These are phyloP conservation scores for Hemicrepidius hirtus DNA, from an alignment of 2,888 invertebrate genomes.

Conservation along the genomic window DNA sequence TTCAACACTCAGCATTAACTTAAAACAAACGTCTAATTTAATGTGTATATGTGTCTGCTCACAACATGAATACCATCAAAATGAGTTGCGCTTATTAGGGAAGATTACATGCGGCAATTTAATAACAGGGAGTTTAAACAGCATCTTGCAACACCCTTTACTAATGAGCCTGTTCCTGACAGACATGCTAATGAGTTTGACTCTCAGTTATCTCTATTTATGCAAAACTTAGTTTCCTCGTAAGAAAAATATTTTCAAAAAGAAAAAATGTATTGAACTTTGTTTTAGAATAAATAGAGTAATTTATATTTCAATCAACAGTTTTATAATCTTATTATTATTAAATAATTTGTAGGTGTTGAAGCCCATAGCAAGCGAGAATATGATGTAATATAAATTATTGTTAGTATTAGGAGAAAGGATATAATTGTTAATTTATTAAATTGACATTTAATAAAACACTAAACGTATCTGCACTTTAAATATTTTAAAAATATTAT, in stretches of 20 bases:
- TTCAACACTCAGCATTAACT: slow-evolving; percentile 21
- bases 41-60: slow-evolving; percentile 49
- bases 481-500: too few species aligned
- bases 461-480: too few species aligned
- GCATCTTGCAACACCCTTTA: slow-evolving; percentile 54
- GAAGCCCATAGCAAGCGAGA: too few species aligned
- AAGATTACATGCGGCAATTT: slow-evolving; percentile 55
- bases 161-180: slow-evolving; percentile 57
- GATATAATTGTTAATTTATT: too few species aligned
- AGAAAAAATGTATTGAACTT: too few species aligned
- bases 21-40: slow-evolving; percentile 44
- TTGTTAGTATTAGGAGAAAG: too few species aligned
- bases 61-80: slow-evolving; percentile 51
- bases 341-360: too few species aligned
- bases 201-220: slow-evolving; percentile 50
- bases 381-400: too few species aligned
- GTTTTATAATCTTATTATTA: too few species aligned
- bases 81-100: slow-evolving; percentile 53
- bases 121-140: slow-evolving; percentile 54
- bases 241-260: slow-evolving; percentile 18
- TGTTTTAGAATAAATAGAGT: too few species aligned
- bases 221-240: slow-evolving; percentile 34
- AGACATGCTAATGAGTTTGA: slow-evolving; percentile 55
- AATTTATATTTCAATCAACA: too few species aligned
- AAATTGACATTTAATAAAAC: too few species aligned